Evolutionary conservation across 2,888 invertebrate species (phyloP).

Genomic region (Rutpela maculata): DNA sequence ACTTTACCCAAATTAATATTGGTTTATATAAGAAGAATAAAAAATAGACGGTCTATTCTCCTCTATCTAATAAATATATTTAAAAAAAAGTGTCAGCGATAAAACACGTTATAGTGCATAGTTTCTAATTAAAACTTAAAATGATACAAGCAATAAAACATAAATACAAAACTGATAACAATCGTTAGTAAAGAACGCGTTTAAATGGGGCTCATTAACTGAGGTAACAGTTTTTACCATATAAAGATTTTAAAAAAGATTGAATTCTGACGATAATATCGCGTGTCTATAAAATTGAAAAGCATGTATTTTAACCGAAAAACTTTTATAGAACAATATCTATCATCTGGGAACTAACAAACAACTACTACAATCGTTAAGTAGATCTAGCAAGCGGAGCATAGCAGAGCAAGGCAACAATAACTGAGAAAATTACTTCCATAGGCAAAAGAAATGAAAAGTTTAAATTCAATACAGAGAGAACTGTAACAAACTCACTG

Average conservation of each 20-base stretch:
- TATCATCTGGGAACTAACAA: slow-evolving; percentile 42
- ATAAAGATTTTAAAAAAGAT: slow-evolving; percentile 32
- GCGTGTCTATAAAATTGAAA: slow-evolving; percentile 47
- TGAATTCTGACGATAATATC: slow-evolving; percentile 44
- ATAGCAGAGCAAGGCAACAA: slow-evolving; percentile 39
- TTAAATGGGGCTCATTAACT: slow-evolving; percentile 21
- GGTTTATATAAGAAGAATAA: too few species aligned
- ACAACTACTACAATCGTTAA: slow-evolving; percentile 33
- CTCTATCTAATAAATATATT: neutral
- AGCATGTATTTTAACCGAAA: slow-evolving; percentile 47
- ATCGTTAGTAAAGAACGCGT: slow-evolving; percentile 7
- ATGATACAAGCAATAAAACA: slow-evolving; percentile 25
- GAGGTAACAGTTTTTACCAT: slow-evolving; percentile 13
- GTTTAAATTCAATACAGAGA: neutral
- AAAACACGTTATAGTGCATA: neutral
- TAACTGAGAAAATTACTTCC: slow-evolving; percentile 24
- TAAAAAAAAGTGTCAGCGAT: neutral
- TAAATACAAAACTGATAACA: slow-evolving; percentile 25
- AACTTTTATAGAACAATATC: slow-evolving; percentile 49
- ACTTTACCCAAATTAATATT: too few species aligned
- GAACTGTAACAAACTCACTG: neutral
- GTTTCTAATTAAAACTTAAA: slow-evolving; percentile 24
- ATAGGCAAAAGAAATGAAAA: neutral
- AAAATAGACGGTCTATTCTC: neutral
- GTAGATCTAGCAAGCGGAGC: slow-evolving; percentile 41